Conservation (phyloP, 2,888 invertebrate species). For the Drosophila imparisetae region DNA sequence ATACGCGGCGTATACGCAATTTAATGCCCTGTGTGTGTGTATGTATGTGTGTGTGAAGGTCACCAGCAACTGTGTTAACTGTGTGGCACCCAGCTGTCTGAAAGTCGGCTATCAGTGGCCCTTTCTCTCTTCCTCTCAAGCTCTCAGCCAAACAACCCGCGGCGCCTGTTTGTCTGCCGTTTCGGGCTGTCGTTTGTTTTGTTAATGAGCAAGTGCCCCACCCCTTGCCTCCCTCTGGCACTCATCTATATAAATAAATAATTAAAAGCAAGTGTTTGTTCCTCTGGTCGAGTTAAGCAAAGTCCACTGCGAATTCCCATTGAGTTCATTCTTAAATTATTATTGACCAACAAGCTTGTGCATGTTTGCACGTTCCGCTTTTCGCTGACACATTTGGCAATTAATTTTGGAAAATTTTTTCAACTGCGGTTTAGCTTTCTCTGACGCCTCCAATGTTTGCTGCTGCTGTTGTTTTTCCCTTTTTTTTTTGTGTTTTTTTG, state of each 20-base stretch:
- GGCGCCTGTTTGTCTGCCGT: constrained; percentile 56
- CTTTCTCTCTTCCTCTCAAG: not conserved
- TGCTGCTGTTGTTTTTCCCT: not conserved
- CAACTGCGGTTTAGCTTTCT: constrained; percentile 21
- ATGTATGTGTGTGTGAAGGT: constrained; percentile 43
- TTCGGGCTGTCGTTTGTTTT: constrained; percentile 55
- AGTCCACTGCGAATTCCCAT: not conserved
- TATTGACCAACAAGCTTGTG: constrained; percentile 36
- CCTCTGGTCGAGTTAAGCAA: constrained; percentile 37
- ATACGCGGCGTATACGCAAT: constrained; percentile 53
- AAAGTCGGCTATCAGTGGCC: constrained; percentile 14
- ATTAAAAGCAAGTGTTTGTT: constrained; percentile 54
- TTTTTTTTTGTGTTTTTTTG: not conserved
- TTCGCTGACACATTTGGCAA: constrained; percentile 57
- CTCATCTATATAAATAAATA: constrained; percentile 49
- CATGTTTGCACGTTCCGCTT: constrained; percentile 33
- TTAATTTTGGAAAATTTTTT: constrained; percentile 48
- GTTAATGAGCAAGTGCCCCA: constrained; percentile 53
- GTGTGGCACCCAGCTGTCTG: constrained; percentile 55
- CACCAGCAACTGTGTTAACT: constrained; percentile 28
- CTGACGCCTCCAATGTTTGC: not conserved
- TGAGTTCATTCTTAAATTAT: constrained; percentile 26
- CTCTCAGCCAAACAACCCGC: constrained; percentile 13
- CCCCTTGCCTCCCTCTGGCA: not conserved
- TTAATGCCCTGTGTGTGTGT: constrained; percentile 20